phyloP scores from a whole-genome alignment of 2,113 vertebrate genomes.

The Takifugu flavidus region DNA sequence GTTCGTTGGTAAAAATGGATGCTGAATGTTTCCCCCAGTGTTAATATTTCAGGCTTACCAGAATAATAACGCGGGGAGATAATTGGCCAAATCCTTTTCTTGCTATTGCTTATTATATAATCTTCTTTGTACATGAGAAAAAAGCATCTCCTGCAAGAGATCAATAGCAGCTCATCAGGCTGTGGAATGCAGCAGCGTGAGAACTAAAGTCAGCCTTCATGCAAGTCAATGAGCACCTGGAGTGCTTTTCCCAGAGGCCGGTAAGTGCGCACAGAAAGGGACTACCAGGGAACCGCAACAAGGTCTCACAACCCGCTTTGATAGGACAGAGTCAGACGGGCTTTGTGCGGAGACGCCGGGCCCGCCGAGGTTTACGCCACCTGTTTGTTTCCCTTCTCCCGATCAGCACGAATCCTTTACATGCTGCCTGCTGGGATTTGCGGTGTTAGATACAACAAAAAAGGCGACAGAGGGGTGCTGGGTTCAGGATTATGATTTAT shows the following conservation, averaged over 20 bases:
- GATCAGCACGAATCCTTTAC: slow-evolving; percentile 62
- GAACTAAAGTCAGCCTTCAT: slow-evolving; percentile 74
- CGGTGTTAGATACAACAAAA: slow-evolving; percentile 77
- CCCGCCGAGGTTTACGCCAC: slow-evolving; percentile 74
- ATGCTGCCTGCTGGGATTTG: slow-evolving; percentile 64
- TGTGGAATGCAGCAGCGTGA: slow-evolving; percentile 65
- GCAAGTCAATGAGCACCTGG: slow-evolving; percentile 80
- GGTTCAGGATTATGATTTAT: slow-evolving; percentile 86
- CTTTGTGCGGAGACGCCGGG: slow-evolving; percentile 48
- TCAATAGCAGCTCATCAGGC: slow-evolving; percentile 69
- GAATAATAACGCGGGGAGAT: slow-evolving; percentile 32
- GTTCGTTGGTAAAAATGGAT: slow-evolving; percentile 5
- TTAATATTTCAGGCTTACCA: slow-evolving; percentile 18
- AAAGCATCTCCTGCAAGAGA: slow-evolving; percentile 50
- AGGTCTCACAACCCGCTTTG: slow-evolving; percentile 68
- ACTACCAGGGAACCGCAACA: slow-evolving; percentile 53
- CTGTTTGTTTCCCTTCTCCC: slow-evolving; percentile 74
- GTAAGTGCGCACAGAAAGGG: slow-evolving; percentile 66
- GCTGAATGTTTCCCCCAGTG: slow-evolving; percentile 14
- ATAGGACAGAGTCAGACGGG: slow-evolving; percentile 62
- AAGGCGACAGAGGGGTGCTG: slow-evolving; percentile 78
- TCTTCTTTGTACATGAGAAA: slow-evolving; percentile 56
- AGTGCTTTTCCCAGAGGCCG: slow-evolving; percentile 70
- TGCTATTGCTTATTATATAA: slow-evolving; percentile 47
- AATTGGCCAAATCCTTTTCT: slow-evolving; percentile 45